Evolutionary conservation across 2,113 vertebrate genomes (phyloP).

Genomic region (Sphaerodactylus townsendi): DNA sequence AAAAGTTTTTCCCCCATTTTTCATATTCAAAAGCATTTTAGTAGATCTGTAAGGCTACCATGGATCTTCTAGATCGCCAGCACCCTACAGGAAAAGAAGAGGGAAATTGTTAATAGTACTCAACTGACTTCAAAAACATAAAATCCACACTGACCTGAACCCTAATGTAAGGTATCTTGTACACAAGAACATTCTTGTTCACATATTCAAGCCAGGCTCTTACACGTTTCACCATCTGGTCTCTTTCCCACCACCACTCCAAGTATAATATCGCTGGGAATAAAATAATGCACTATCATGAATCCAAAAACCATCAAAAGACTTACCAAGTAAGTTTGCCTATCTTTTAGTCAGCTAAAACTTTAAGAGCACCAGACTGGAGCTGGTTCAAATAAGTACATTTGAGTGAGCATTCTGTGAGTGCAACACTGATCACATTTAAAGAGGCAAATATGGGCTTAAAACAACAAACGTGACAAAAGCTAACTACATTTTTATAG

Average conservation of each 20-base stretch:
- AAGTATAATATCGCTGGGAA: background rate
- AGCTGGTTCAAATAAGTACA: background rate
- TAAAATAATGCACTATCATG: background rate
- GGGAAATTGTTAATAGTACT: slow-evolving; percentile 78
- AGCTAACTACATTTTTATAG: background rate
- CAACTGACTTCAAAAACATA: slow-evolving; percentile 58
- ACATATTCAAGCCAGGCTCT: background rate
- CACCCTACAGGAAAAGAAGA: slow-evolving; percentile 88
- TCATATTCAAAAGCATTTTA: slow-evolving; percentile 89
- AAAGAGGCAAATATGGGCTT: background rate
- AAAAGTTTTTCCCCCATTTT: slow-evolving; percentile 82
- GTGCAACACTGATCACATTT: background rate
- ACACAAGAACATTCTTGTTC: slow-evolving; percentile 39
- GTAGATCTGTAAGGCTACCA: slow-evolving; percentile 92
- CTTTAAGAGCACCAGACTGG: background rate
- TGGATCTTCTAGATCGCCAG: slow-evolving; percentile 94
- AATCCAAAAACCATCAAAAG: background rate
- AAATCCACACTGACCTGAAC: slow-evolving; percentile 64
- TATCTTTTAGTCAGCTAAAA: background rate
- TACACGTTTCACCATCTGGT: background rate
- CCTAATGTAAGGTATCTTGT: slow-evolving; percentile 57
- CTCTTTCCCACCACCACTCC: background rate
- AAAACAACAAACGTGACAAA: background rate
- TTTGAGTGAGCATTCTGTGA: background rate
- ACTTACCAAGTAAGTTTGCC: background rate